Evolutionary conservation across 2,888 invertebrate species (phyloP).

Genomic region (Eupithecia subumbrata): DNA sequence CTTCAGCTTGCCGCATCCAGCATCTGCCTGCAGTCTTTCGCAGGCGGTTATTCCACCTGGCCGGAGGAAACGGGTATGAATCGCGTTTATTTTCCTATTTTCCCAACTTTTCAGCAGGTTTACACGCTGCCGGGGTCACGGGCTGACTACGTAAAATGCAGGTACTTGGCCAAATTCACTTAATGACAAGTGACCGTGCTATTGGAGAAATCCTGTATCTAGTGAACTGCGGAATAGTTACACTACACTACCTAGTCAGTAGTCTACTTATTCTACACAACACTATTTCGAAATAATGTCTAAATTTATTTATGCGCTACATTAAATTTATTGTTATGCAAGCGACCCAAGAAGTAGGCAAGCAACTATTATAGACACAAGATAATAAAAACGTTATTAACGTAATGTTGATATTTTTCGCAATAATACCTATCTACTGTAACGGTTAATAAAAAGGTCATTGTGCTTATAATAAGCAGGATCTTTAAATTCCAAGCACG

Average conservation of each 20-base stretch:
- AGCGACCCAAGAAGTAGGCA: background rate
- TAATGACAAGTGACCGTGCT: background rate
- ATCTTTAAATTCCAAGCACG: constrained; percentile 1
- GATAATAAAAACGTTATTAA: background rate
- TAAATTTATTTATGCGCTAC: constrained; percentile 1
- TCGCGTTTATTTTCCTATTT: background rate
- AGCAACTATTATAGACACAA: background rate
- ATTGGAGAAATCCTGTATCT: background rate
- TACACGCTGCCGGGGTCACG: background rate
- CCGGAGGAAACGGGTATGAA: background rate
- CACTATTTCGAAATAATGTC: constrained; percentile 1
- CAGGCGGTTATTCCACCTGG: too few species aligned
- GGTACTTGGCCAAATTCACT: background rate
- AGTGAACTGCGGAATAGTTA: background rate
- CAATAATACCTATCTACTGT: background rate
- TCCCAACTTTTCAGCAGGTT: background rate
- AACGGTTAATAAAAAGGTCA: background rate
- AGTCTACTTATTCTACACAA: background rate
- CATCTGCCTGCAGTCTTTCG: too few species aligned
- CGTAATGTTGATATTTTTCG: constrained; percentile 2
- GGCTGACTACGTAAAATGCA: background rate
- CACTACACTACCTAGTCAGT: background rate
- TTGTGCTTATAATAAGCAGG: background rate
- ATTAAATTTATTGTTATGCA: constrained; percentile 5
- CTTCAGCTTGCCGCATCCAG: too few species aligned